A percentile compares a stretch with the other conserved stretches of the same genome.
These are phyloP conservation scores for Halictus quadricinctus DNA, from an alignment of 2,888 invertebrate species.

Conservation along the genomic window DNA sequence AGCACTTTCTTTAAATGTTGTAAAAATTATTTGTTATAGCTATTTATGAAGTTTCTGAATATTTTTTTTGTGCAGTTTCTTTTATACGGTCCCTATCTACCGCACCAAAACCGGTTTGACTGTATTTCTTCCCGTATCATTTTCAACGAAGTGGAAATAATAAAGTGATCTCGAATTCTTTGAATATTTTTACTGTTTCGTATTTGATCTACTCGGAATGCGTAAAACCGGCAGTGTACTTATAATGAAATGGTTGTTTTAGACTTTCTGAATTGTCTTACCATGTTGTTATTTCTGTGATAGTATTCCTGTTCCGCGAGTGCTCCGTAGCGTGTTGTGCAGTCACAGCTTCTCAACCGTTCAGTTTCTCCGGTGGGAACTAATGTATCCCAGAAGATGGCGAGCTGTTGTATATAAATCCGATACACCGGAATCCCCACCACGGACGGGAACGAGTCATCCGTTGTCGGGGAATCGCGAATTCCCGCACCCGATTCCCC, in stretches of 20 bases:
- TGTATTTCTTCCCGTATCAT: too few relatives aligned
- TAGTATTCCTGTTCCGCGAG: background rate
- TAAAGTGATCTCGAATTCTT: too few relatives aligned
- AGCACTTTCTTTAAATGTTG: too few relatives aligned
- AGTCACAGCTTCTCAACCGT: background rate
- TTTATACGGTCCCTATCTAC: too few relatives aligned
- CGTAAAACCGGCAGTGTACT: background rate
- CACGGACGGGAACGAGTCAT: slow-evolving; percentile 26
- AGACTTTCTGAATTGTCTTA: slow-evolving; percentile 11
- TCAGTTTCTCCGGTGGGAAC: slow-evolving; percentile 40
- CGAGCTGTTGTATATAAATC: slow-evolving; percentile 65
- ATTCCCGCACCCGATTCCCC: slow-evolving; percentile 42
- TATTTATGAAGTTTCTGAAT: too few relatives aligned
- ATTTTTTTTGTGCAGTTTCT: too few relatives aligned
- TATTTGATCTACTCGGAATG: too few relatives aligned
- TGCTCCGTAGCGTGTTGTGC: background rate
- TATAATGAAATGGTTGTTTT: background rate
- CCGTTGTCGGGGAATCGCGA: slow-evolving; percentile 58
- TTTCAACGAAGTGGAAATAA: too few relatives aligned
- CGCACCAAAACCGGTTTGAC: too few relatives aligned
- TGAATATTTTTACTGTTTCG: too few relatives aligned
- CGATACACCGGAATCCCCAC: slow-evolving; percentile 57
- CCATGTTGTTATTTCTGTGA: slow-evolving; percentile 18
- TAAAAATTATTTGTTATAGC: too few relatives aligned
- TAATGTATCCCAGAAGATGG: slow-evolving; percentile 43